Base-by-base conservation (phyloP, 2,888 invertebrate species). In the Tachina fera region DNA sequence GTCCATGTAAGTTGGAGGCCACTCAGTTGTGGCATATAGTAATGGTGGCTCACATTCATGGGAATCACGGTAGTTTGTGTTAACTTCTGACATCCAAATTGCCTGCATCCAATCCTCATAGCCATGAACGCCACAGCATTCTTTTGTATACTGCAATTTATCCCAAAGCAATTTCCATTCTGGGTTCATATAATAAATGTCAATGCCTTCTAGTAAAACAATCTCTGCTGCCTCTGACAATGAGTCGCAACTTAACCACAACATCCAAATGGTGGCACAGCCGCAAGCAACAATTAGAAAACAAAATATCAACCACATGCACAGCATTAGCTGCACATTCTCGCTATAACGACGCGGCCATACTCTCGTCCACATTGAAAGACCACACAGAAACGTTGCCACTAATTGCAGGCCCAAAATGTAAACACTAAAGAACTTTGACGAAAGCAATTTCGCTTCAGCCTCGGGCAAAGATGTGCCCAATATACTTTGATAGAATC, bases 141-240 rank as follows among this genome's bases (percentile, higher is more conserved):
- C 89, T 61, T 90, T 89, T 1, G 88, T 87, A 60, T 90, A 88
- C 68, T 93, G 93, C 47, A 93, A 47, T 14, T 89, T 88, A 74
- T 93, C 93, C 92, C 92, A 93, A 0, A 92, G 74, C 0, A 93
- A 87, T 47, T 92, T 91, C 93, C 93, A 92, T 9, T 92, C 90
- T 0, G 92, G 91, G 72, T 90, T 89, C 0, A 89, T 74, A 72
- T 92, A 92, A 74, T 93, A 93, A 39, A 90, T 80, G 22, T 93
- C 91, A 9, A 93, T 92, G 31, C 93, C 93, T 19, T 88, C 88
- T 3, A 88, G 78, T 16, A 93, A 83, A 8, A 92, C 89, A 13
- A 83, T 86, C 68, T 91, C 90, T 13, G 89, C 88, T 16, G 88
- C 75, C 14, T 87, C 88, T 22, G 88, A 87, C 16, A 92, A 13